Conservation (phyloP, 2,888 invertebrate species). For the Epirrhoe alternata region DNA sequence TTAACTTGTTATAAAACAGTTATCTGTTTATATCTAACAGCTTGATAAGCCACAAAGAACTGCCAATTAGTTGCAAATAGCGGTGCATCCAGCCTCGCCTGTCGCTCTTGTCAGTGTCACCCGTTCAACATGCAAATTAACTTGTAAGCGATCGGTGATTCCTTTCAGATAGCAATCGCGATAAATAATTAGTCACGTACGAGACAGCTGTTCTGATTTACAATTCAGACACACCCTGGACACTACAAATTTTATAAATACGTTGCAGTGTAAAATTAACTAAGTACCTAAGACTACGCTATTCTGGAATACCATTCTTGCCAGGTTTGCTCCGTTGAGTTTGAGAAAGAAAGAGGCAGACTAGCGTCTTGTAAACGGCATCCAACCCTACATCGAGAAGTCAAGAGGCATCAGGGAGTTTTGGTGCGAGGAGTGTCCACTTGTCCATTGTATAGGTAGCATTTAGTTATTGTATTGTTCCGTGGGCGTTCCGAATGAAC, state of each 20-base stretch:
- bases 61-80: slow-evolving; percentile 21
- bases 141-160: slow-evolving; percentile 54
- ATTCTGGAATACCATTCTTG: no score
- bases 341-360: no score
- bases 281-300: no score
- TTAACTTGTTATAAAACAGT: background rate
- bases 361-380: no score
- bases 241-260: no score
- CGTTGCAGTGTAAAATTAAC: no score
- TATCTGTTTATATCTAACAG: no score
- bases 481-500: slow-evolving; percentile 16
- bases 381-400: no score
- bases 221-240: background rate
- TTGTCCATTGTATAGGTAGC: no score
- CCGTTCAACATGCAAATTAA: slow-evolving; percentile 61
- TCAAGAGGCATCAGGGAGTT: no score
- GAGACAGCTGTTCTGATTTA: slow-evolving; percentile 41
- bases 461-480: slow-evolving; percentile 11
- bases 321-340: no score
- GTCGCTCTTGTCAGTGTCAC: slow-evolving; percentile 39
- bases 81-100: slow-evolving; percentile 22
- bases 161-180: slow-evolving; percentile 41
- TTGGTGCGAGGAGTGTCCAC: no score
- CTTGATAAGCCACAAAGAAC: background rate
- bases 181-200: slow-evolving; percentile 43